phyloP scores from a whole-genome alignment of 2,113 vertebrate species.

The Mobula hypostoma region DNA sequence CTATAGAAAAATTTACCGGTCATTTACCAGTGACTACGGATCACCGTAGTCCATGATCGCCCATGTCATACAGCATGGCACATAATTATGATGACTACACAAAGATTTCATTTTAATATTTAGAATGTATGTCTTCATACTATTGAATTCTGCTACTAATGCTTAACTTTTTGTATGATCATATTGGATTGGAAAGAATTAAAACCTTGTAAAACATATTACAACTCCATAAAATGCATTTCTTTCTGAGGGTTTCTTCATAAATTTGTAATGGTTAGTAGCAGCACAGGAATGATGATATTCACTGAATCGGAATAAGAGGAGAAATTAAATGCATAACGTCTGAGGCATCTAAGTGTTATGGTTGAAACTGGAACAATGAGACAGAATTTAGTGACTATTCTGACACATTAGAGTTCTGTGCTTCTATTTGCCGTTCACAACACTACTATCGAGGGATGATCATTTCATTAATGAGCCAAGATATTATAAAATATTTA shows the following conservation, averaged over 20 bases:
- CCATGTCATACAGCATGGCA: too few species aligned
- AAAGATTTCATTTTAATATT: too few species aligned
- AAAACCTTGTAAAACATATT: conserved; percentile 30
- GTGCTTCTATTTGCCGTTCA: conserved; percentile 5
- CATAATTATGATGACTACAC: too few species aligned
- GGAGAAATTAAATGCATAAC: neutral
- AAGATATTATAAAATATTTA: neutral
- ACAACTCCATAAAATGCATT: neutral
- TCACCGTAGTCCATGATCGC: too few species aligned
- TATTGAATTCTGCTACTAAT: neutral
- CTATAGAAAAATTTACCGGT: too few species aligned
- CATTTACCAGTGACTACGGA: too few species aligned
- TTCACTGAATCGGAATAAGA: neutral
- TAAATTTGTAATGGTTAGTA: conserved; percentile 8
- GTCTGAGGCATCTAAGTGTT: neutral
- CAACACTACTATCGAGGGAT: neutral
- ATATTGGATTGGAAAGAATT: neutral
- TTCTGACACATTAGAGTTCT: neutral
- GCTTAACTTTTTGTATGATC: neutral
- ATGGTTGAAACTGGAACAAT: neutral
- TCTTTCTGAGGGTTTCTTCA: neutral
- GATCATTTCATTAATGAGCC: neutral
- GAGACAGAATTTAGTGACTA: neutral
- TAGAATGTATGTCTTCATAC: too few species aligned
- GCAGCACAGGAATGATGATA: neutral